Evolutionary conservation across 1,140 invertebrate genomes (phyloP).

Genomic region (Tetramorium simillimum): DNA sequence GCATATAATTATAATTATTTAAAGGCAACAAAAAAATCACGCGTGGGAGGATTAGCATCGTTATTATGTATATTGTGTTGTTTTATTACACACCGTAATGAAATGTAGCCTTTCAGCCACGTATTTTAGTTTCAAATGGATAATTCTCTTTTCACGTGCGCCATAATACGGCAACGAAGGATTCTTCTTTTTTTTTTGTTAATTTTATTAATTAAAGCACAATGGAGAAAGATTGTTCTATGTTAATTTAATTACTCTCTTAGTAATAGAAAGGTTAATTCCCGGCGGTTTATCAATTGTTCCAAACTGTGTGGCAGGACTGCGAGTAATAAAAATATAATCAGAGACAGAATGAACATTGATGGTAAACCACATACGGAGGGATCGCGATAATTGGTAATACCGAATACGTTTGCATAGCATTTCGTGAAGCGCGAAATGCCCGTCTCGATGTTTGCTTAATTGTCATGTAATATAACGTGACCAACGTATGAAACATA

Average conservation of each 20-base stretch:
- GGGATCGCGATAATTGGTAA: slow-evolving; percentile 35
- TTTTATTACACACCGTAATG: not conserved
- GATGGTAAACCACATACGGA: not conserved
- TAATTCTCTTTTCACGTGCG: not conserved
- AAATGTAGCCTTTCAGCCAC: not conserved
- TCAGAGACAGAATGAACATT: not conserved
- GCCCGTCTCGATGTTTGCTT: slow-evolving; percentile 40
- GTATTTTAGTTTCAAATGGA: not conserved
- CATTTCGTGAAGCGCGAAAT: slow-evolving; percentile 11
- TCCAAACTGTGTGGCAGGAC: not conserved
- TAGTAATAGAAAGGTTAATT: not conserved
- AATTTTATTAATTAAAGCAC: slow-evolving; percentile 21
- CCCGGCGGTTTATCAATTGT: not conserved
- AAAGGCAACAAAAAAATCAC: not conserved
- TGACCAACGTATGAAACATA: not conserved
- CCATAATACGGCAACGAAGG: not conserved
- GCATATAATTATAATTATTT: slow-evolving; percentile 24
- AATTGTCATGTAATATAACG: slow-evolving; percentile 43
- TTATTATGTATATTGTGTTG: slow-evolving; percentile 17
- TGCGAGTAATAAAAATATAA: slow-evolving; percentile 24
- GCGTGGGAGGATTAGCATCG: not conserved
- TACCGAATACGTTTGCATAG: slow-evolving; percentile 13
- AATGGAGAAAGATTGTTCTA: not conserved
- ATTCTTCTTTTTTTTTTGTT: not conserved
- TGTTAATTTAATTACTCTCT: not conserved